Evolutionary conservation across 1,140 invertebrate species (phyloP).

Genomic region (Tachypleus tridentatus): DNA sequence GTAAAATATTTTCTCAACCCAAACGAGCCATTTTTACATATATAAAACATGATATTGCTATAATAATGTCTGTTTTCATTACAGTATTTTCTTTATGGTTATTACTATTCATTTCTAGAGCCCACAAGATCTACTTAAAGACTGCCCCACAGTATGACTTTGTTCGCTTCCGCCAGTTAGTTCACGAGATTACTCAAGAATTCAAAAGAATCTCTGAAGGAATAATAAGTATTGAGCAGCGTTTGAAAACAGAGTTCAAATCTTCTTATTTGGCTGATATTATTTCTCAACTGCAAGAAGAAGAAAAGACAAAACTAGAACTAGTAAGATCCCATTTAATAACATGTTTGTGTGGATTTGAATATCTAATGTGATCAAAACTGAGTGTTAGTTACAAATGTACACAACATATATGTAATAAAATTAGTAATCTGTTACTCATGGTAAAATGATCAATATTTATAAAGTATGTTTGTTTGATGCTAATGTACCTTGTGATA

Average conservation of each 20-base stretch:
- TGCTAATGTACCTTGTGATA: background rate
- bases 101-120: slow-evolving; percentile 20
- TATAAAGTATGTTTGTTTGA: background rate
- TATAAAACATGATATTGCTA: no score
- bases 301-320: slow-evolving; percentile 32
- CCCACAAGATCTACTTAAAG: slow-evolving; percentile 31
- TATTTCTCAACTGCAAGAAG: slow-evolving; percentile 29
- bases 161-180: slow-evolving; percentile 31
- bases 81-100: no score
- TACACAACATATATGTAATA: no score
- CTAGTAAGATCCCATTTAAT: slow-evolving; percentile 22
- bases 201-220: slow-evolving; percentile 33
- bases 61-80: no score
- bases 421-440: no score
- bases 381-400: no score
- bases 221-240: slow-evolving; percentile 28
- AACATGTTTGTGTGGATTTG: background rate
- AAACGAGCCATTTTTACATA: no score
- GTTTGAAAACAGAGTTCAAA: slow-evolving; percentile 23
- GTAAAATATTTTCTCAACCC: no score
- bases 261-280: slow-evolving; percentile 25
- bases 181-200: slow-evolving; percentile 33
- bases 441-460: background rate
- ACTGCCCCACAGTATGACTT: slow-evolving; percentile 33
- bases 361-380: background rate